phyloP scores from a whole-genome alignment of 30 jellyfish, hydroid and myxozoan species.

The Chrysaora quinquecirrha region DNA sequence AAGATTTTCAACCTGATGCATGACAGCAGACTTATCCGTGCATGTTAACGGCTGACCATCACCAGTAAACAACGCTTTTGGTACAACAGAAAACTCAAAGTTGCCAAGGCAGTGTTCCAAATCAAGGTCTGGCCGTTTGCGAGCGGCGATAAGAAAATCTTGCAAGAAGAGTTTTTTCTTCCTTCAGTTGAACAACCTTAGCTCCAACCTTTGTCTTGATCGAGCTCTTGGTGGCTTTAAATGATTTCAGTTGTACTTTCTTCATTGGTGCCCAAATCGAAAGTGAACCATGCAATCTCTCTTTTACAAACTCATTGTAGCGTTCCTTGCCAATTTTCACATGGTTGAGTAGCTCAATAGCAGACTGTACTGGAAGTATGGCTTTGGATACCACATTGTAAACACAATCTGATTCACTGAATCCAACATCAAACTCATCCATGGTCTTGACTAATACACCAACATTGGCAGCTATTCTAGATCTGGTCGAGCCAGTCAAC shows the following conservation, averaged over 20 bases:
- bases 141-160: slow-evolving; percentile 34
- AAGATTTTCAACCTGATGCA: slow-evolving; percentile 12
- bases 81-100: slow-evolving; percentile 33
- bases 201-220: slow-evolving; percentile 33
- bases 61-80: background rate
- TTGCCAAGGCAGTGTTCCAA: slow-evolving; percentile 19
- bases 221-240: slow-evolving; percentile 19
- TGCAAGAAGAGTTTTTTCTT: slow-evolving; percentile 20
- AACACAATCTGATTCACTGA: slow-evolving; percentile 1
- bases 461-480: slow-evolving; percentile 7
- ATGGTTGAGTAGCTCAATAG: slow-evolving; percentile 8
- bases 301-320: slow-evolving; percentile 2
- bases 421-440: slow-evolving; percentile 38
- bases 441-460: background rate
- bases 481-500: slow-evolving; percentile 19
- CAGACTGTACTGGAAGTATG: background rate
- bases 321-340: slow-evolving; percentile 13
- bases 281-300: background rate
- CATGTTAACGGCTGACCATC: slow-evolving; percentile 9
- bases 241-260: background rate
- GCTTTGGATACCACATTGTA: slow-evolving; percentile 3
- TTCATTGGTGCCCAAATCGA: slow-evolving; percentile 13
- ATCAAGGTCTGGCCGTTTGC: slow-evolving; percentile 30
- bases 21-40: slow-evolving; percentile 16
- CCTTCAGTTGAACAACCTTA: slow-evolving; percentile 28